phyloP scores from a whole-genome alignment of 2,888 invertebrate species.

The Zelleria hepariella region DNA sequence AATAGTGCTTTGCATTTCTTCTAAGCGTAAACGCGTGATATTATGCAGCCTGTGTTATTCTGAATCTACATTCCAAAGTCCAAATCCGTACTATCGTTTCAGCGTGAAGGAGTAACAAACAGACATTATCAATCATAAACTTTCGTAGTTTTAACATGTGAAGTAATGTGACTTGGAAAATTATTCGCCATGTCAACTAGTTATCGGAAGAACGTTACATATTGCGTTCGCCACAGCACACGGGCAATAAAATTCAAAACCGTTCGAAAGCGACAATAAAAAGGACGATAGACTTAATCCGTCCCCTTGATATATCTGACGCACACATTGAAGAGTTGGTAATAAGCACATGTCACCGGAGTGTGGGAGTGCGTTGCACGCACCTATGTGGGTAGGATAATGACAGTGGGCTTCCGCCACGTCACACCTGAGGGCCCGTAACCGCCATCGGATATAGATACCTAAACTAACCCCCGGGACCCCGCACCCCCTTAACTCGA shows the following conservation, averaged over 20 bases:
- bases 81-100: no score
- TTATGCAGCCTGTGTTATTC: no score
- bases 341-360: slow-evolving; percentile 25
- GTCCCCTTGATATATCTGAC: slow-evolving; percentile 10
- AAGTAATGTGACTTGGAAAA: no score
- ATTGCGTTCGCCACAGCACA: background rate
- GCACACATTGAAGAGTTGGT: slow-evolving; percentile 32
- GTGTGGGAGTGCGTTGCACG: slow-evolving; percentile 29
- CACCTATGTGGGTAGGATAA: slow-evolving; percentile 59
- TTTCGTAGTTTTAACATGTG: no score
- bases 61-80: no score
- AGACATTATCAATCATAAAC: no score
- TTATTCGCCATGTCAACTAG: background rate
- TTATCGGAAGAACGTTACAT: background rate
- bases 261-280: slow-evolving; percentile 10
- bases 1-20: no score
- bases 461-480: slow-evolving; percentile 31
- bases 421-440: slow-evolving; percentile 71
- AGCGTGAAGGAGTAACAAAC: no score
- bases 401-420: slow-evolving; percentile 68
- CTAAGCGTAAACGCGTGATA: no score
- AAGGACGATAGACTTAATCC: slow-evolving; percentile 2
- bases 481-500: slow-evolving; percentile 56
- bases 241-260: slow-evolving; percentile 12
- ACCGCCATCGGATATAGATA: slow-evolving; percentile 67